These are phyloP conservation scores for Umimayanthus chanpuru DNA, from an alignment of 92 coral and sea anemone genomes.

Conservation along the genomic window DNA sequence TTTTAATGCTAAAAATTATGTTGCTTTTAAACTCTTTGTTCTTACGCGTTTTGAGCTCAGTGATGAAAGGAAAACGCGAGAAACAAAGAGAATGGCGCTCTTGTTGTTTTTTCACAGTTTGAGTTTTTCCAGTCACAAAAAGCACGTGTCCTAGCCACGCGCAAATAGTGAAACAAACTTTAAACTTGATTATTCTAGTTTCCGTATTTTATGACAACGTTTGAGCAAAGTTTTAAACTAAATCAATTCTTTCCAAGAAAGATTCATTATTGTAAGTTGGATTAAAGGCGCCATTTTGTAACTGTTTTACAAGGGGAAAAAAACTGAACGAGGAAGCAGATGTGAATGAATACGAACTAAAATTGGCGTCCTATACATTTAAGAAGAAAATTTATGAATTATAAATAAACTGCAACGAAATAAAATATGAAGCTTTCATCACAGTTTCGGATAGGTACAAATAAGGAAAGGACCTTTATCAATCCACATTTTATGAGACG, in stretches of 20 bases:
- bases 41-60: background rate
- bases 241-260: too few species aligned
- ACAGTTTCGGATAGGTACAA: background rate
- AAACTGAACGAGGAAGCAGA: background rate
- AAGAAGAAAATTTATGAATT: slow-evolving; percentile 21
- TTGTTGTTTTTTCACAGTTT: slow-evolving; percentile 11
- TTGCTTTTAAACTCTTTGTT: background rate
- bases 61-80: background rate
- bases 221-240: too few species aligned
- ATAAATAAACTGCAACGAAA: slow-evolving; percentile 1
- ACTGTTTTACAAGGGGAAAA: background rate
- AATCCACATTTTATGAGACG: too few species aligned
- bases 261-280: background rate
- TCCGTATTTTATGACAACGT: too few species aligned
- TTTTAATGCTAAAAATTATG: background rate
- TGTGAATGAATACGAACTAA: background rate
- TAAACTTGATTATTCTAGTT: too few species aligned
- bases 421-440: too few species aligned
- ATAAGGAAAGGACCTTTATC: background rate
- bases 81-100: background rate
- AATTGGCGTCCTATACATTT: background rate
- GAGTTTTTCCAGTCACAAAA: background rate
- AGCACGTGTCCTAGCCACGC: background rate
- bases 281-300: background rate
- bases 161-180: background rate